Percentiles rank a stretch among this genome's conserved stretches.
These are phyloP conservation scores for Neopelma chrysocephalum DNA, from an alignment of 2,797 vertebrate species.

Conservation along the genomic window DNA sequence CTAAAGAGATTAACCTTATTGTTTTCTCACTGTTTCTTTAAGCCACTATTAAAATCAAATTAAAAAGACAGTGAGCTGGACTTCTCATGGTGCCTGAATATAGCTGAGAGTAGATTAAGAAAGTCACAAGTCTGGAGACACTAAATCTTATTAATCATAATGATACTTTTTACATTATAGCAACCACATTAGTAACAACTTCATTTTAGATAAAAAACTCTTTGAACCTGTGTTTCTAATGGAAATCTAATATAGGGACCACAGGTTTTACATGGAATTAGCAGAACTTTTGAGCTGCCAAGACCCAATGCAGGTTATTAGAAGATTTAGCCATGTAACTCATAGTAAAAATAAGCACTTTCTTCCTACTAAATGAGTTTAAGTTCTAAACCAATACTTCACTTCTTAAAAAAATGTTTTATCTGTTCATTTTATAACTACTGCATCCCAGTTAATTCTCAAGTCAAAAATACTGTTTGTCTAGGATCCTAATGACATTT, in stretches of 20 bases:
- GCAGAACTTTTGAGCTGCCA: background rate
- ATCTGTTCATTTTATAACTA: background rate
- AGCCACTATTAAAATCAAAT: background rate
- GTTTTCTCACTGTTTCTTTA: background rate
- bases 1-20: background rate
- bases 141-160: background rate
- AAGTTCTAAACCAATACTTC: constrained; percentile 6
- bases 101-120: background rate
- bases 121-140: background rate
- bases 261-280: background rate
- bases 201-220: constrained; percentile 1
- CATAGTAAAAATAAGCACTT: background rate
- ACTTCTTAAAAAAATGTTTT: background rate
- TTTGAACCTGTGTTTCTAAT: background rate
- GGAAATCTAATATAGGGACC: background rate
- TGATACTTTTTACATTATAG: constrained; percentile 1
- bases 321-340: background rate
- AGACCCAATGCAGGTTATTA: background rate
- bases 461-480: constrained; percentile 27
- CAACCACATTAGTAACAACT: constrained; percentile 35
- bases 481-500: constrained; percentile 35
- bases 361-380: background rate
- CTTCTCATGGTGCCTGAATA: background rate
- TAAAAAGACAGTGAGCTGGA: background rate
- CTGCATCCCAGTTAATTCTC: constrained; percentile 15